These are phyloP conservation scores for Stylophora pistillata DNA, from an alignment of 64 coral and sea anemone genomes.

Conservation along the genomic window DNA sequence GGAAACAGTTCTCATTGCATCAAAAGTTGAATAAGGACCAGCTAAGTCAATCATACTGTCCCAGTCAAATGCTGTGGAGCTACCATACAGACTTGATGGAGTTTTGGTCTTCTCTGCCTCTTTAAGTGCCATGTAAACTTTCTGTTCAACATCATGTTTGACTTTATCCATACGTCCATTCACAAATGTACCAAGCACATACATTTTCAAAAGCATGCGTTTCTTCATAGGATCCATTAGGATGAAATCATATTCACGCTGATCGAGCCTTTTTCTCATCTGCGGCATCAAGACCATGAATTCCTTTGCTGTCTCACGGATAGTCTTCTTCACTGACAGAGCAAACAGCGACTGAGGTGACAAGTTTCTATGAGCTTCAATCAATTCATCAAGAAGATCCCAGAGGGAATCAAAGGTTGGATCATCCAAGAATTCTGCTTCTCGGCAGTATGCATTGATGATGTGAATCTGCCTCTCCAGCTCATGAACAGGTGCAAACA, in stretches of 20 bases:
- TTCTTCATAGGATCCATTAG: slow-evolving; percentile 92
- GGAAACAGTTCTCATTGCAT: slow-evolving; percentile 70
- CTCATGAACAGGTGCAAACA: slow-evolving; percentile 96
- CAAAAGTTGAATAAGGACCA: slow-evolving; percentile 60
- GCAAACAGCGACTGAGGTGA: slow-evolving; percentile 85
- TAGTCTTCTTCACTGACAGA: slow-evolving; percentile 86
- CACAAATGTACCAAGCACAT: slow-evolving; percentile 91
- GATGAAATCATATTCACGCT: slow-evolving; percentile 96
- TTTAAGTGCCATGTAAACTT: slow-evolving; percentile 78
- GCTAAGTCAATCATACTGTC: slow-evolving; percentile 67
- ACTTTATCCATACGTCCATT: slow-evolving; percentile 90
- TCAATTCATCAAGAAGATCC: slow-evolving; percentile 99
- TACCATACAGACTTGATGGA: slow-evolving; percentile 49
- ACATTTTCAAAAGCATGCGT: slow-evolving; percentile 98
- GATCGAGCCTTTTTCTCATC: slow-evolving; percentile 90
- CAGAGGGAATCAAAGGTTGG: slow-evolving; percentile 97
- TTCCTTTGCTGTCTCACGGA: slow-evolving; percentile 94
- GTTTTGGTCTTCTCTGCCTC: slow-evolving; percentile 66
- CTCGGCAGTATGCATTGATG: slow-evolving; percentile 98
- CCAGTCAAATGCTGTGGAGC: slow-evolving; percentile 54
- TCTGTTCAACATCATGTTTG: slow-evolving; percentile 83
- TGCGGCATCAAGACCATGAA: slow-evolving; percentile 96
- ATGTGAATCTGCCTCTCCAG: slow-evolving; percentile 97
- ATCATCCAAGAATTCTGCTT: slow-evolving; percentile 89
- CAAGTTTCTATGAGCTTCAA: slow-evolving; percentile 91